Base-by-base conservation (phyloP, 2,797 vertebrate species). In the Hybognathus amarus region DNA sequence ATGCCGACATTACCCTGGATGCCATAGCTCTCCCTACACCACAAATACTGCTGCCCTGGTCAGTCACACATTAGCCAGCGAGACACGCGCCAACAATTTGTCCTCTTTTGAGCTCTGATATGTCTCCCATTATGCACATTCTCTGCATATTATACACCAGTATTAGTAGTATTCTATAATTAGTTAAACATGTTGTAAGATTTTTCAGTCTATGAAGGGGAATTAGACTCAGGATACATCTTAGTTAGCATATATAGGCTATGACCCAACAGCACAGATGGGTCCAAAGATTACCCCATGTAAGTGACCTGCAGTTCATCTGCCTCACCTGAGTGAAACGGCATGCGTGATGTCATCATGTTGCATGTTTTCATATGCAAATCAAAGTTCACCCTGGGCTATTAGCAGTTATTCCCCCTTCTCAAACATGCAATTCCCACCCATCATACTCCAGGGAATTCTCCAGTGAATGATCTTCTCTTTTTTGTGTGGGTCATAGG, bases 381-480 rank as follows among this genome's bases (percentile, higher is more conserved):
- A 82, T 75, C 42, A 11, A 66, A 66, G 61, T 67, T 82, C 61
- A 52, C 17, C 15, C n/a, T 17, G 33, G n/a, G 61, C 18, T 67
- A 36, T 40, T 56, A 17, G 18, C n/a, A 54, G 59, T 82, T 61
- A 59, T 54, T 12, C 20, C 38, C 22, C 54, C 64, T 64, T 66
- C 40, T 38, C 40, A 47, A 61, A 30, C 30, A 74, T 38, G 27
- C 27, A 13, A 82, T 64, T 74, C 40, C 52, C 56, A 61, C 45
- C 27, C 42, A 82, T 67, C 20, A 47, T 17, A 52, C 54, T 4
- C 38, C 24, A 93, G 87, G 92, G 87, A 89, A 87, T 88, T 84
- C 42, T 86, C 80, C 77, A 89, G 90, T 89, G 90, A 73, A 82
- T 59, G 83, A 89, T 78, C 91, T 90, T 89, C 36, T 88, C 2